These are phyloP conservation scores for Poecile atricapillus DNA, from an alignment of 2,113 vertebrate genomes.

Conservation along the genomic window DNA sequence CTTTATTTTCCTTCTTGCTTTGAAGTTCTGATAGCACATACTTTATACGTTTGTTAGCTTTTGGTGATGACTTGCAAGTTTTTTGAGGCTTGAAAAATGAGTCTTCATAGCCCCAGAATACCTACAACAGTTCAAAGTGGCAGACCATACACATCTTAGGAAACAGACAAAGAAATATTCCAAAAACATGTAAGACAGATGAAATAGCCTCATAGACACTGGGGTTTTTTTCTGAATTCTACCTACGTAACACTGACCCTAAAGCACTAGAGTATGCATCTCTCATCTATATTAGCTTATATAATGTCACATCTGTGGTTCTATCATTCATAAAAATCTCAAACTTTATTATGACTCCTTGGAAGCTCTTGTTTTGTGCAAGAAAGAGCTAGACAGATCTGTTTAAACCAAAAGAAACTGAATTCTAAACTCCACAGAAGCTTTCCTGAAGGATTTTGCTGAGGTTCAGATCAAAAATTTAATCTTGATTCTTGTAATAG, in stretches of 20 bases:
- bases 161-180: not conserved
- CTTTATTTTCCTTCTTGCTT: not conserved
- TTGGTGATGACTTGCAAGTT: not conserved
- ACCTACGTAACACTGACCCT: not conserved
- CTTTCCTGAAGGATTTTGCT: not conserved
- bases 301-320: not conserved
- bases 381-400: not conserved
- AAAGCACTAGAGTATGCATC: not conserved
- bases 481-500: not conserved
- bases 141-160: not conserved
- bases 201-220: not conserved
- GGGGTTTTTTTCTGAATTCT: not conserved
- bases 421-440: not conserved
- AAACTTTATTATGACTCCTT: not conserved
- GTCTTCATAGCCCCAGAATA: not conserved
- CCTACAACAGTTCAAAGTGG: not conserved
- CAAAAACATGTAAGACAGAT: not conserved
- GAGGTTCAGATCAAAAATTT: not conserved
- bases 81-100: not conserved
- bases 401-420: not conserved
- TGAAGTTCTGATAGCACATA: constrained; percentile 3
- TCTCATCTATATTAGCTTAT: not conserved
- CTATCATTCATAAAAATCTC: not conserved
- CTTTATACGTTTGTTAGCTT: not conserved
- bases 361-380: not conserved